Evolutionary conservation across 2,797 vertebrate genomes (phyloP).

Genomic region (Amblyopsis hoosieri): DNA sequence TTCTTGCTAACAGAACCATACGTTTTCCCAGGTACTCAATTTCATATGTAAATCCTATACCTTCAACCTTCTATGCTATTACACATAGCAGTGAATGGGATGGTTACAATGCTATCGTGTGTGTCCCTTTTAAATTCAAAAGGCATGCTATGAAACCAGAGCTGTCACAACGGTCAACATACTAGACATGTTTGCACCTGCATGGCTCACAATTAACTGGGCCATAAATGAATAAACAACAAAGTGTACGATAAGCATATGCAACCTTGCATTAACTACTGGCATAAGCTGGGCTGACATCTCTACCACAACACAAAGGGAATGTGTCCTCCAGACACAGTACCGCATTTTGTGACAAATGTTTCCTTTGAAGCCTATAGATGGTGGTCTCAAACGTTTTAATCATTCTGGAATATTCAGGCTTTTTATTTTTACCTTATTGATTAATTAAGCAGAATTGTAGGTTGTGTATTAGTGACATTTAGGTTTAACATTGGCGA

Average conservation of each 20-base stretch:
- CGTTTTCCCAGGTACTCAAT: constrained; percentile 48
- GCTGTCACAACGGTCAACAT: neutral
- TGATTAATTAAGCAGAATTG: constrained; percentile 27
- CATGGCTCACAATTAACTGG: constrained; percentile 31
- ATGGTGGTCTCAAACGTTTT: neutral
- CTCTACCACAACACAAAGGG: neutral
- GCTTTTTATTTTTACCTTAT: too few species aligned
- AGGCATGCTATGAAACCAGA: neutral
- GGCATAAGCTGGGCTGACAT: too few species aligned
- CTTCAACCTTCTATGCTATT: too few species aligned
- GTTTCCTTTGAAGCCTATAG: neutral
- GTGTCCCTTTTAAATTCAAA: too few species aligned
- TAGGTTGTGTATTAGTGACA: constrained; percentile 27
- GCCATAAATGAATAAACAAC: constrained; percentile 35
- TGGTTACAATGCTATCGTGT: too few species aligned
- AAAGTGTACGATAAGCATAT: constrained; percentile 11
- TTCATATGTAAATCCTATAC: neutral
- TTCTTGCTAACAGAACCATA: constrained; percentile 49
- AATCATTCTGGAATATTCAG: neutral
- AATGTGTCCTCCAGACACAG: neutral
- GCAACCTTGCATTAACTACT: neutral
- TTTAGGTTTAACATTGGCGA: constrained; percentile 31
- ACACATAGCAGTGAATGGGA: too few species aligned
- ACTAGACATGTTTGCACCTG: constrained; percentile 2
- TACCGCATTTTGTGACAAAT: neutral